phyloP scores from a whole-genome alignment of 1,140 invertebrate species.

The Tetraneura akinire region DNA sequence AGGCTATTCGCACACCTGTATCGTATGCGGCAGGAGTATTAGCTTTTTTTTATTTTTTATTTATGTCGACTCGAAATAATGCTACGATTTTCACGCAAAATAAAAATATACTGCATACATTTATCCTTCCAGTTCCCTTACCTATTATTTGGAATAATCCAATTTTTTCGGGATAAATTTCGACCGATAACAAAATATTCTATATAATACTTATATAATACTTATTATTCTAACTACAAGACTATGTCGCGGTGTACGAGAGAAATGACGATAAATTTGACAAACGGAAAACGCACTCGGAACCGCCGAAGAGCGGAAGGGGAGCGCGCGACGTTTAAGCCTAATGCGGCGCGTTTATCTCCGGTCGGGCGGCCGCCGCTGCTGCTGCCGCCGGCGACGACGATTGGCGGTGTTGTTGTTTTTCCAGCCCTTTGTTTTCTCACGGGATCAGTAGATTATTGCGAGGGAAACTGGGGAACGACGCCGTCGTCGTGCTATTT shows the following conservation, averaged over 20 bases:
- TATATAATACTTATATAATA: too few species aligned
- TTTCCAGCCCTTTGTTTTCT: slow-evolving; percentile 34
- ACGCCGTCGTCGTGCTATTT: not conserved
- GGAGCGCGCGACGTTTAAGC: slow-evolving; percentile 21
- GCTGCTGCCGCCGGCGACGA: not conserved
- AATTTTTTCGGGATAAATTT: not conserved
- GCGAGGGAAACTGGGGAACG: not conserved
- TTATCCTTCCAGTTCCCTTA: too few species aligned
- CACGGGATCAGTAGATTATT: slow-evolving; percentile 10
- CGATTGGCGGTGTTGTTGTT: slow-evolving; percentile 34
- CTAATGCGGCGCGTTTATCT: slow-evolving; percentile 32
- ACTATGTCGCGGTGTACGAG: not conserved
- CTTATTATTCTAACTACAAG: not conserved
- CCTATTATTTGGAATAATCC: too few species aligned
- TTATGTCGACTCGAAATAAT: too few species aligned
- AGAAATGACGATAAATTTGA: slow-evolving; percentile 33
- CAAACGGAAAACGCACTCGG: slow-evolving; percentile 9
- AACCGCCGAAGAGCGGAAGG: not conserved
- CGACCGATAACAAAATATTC: not conserved
- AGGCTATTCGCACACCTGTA: too few species aligned
- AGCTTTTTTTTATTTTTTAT: too few species aligned
- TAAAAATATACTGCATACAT: too few species aligned
- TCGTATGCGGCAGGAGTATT: too few species aligned
- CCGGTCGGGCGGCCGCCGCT: not conserved
- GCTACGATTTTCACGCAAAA: too few species aligned